phyloP scores from a whole-genome alignment of 2,113 vertebrate species.

The Dicerorhinus sumatrensis region DNA sequence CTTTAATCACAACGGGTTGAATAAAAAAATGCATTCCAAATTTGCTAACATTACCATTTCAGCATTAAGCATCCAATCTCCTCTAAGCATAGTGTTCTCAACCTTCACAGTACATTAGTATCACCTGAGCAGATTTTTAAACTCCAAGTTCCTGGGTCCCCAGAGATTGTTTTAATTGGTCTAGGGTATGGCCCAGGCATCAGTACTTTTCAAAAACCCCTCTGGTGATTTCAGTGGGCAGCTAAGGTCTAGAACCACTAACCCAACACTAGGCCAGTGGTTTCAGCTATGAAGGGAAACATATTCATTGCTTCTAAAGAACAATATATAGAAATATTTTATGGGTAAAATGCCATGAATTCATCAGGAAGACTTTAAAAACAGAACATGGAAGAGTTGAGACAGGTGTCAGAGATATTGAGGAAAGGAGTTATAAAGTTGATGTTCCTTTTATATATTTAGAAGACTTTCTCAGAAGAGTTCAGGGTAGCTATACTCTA shows the following conservation, averaged over 20 bases:
- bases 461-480: constrained; percentile 23
- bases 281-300: constrained; percentile 34
- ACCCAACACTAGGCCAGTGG: background rate
- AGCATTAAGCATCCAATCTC: background rate
- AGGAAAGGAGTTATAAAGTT: constrained; percentile 22
- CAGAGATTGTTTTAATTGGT: background rate
- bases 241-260: background rate
- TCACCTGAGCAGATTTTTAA: constrained; percentile 17
- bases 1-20: constrained; percentile 10
- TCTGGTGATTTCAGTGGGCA: background rate
- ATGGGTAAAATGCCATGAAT: constrained; percentile 38
- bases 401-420: background rate
- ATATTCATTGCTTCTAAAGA: constrained; percentile 8
- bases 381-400: background rate
- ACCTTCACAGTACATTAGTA: constrained; percentile 11
- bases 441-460: background rate
- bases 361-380: constrained; percentile 34
- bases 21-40: constrained; percentile 38
- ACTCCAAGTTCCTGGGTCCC: background rate
- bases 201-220: background rate
- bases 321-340: constrained; percentile 7
- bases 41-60: background rate
- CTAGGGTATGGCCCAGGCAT: background rate
- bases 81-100: constrained; percentile 1
- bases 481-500: background rate